Evolutionary conservation across 2,113 vertebrate species (phyloP).

Genomic region (Calidris pugnax): DNA sequence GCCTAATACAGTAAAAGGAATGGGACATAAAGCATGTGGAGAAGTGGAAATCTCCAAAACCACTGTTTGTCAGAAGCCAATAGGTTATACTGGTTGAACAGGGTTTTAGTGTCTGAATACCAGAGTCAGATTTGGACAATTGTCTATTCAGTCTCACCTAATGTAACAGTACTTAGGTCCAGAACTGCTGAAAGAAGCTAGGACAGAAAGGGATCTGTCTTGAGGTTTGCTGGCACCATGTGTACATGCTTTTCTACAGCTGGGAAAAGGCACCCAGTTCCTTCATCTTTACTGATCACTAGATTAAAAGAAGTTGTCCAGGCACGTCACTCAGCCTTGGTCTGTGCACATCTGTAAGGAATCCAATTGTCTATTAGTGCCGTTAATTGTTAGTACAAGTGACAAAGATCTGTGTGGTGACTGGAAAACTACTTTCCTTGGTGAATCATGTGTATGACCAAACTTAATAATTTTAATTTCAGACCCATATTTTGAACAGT

Average conservation of each 20-base stretch:
- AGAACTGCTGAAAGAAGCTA: neutral
- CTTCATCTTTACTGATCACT: neutral
- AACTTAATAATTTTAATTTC: neutral
- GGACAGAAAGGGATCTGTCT: neutral
- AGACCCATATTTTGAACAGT: neutral
- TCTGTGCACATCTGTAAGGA: neutral
- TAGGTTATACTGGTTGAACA: neutral
- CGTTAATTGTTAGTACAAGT: neutral
- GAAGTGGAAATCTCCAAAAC: neutral
- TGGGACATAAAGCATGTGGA: neutral
- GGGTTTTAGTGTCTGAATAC: fast-evolving
- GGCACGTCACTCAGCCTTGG: neutral
- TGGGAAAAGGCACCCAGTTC: neutral
- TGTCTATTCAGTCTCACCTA: neutral
- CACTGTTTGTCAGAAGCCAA: neutral
- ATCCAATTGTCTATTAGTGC: neutral
- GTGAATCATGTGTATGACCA: neutral
- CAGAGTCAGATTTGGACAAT: neutral
- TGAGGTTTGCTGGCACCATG: fast-evolving
- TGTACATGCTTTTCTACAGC: neutral
- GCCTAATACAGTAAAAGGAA: neutral
- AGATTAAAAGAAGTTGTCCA: neutral
- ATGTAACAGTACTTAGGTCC: neutral
- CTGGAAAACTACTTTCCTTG: neutral
- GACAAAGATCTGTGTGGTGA: neutral